phyloP scores from a whole-genome alignment of 2,888 invertebrate species.

The Macrosiphum euphorbiae region DNA sequence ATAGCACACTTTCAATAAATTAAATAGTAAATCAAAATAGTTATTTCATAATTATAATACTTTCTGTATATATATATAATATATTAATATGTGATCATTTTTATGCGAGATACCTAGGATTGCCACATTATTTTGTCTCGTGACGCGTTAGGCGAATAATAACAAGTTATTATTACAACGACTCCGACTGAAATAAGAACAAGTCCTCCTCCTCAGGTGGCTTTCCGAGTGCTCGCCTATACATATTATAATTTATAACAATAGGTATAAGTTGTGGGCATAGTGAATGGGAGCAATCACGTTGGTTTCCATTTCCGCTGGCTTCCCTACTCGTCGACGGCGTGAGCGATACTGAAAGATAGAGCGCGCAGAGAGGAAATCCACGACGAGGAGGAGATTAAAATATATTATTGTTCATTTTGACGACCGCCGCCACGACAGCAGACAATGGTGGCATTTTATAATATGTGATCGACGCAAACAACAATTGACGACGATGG shows the following conservation, averaged over 20 bases:
- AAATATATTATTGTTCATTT: constrained; percentile 43
- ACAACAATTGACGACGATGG: neutral
- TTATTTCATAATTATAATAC: no score
- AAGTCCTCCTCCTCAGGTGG: constrained; percentile 21
- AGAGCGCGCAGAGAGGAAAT: neutral
- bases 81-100: no score
- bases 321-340: neutral
- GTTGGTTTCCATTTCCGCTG: neutral
- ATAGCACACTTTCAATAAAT: neutral
- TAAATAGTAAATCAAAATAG: neutral
- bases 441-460: neutral
- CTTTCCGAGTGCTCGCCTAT: neutral
- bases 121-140: neutral
- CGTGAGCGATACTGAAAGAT: neutral
- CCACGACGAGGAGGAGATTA: constrained; percentile 34
- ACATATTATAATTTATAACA: neutral
- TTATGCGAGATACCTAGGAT: no score
- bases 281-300: constrained; percentile 49
- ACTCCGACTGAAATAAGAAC: neutral
- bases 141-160: no score
- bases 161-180: constrained; percentile 8
- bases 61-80: no score
- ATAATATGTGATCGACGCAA: constrained; percentile 12
- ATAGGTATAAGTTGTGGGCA: neutral
- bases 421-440: neutral